These are phyloP conservation scores for Anarhynchus alexandrinus DNA, from an alignment of 2,113 vertebrate species.

Conservation along the genomic window DNA sequence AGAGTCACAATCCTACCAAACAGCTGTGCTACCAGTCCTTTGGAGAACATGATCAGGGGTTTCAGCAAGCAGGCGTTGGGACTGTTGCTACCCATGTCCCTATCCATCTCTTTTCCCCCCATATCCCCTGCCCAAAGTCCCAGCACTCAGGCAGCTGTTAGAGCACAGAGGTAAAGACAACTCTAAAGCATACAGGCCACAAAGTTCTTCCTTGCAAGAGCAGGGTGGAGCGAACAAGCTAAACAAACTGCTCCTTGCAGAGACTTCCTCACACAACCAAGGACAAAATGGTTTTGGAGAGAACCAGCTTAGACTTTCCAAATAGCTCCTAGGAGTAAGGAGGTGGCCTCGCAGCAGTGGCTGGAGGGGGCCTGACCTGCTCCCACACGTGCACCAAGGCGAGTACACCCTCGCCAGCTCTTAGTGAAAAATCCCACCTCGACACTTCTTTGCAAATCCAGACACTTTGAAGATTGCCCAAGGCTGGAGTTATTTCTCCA, in stretches of 20 bases:
- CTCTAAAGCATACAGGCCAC: neutral
- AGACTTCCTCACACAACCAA: neutral
- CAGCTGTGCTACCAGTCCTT: neutral
- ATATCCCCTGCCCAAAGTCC: neutral
- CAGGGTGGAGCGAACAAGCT: neutral
- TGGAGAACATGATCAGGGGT: neutral
- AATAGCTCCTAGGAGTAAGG: neutral
- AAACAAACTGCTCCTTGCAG: neutral
- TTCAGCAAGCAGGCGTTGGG: neutral
- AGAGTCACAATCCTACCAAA: neutral
- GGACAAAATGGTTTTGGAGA: neutral
- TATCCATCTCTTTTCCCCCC: neutral
- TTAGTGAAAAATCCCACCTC: neutral
- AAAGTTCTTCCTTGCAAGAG: neutral
- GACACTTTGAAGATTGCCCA: neutral
- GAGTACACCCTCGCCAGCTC: neutral
- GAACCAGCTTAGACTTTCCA: neutral
- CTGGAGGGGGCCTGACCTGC: neutral
- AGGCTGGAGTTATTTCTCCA: neutral
- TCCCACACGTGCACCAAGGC: neutral
- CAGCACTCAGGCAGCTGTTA: neutral
- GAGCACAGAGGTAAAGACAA: neutral
- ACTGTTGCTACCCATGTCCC: neutral
- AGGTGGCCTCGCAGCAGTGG: rapidly evolving
- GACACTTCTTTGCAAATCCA: neutral